Base-by-base conservation (phyloP, 2,888 invertebrate genomes). In the Apodemia arnacis region DNA sequence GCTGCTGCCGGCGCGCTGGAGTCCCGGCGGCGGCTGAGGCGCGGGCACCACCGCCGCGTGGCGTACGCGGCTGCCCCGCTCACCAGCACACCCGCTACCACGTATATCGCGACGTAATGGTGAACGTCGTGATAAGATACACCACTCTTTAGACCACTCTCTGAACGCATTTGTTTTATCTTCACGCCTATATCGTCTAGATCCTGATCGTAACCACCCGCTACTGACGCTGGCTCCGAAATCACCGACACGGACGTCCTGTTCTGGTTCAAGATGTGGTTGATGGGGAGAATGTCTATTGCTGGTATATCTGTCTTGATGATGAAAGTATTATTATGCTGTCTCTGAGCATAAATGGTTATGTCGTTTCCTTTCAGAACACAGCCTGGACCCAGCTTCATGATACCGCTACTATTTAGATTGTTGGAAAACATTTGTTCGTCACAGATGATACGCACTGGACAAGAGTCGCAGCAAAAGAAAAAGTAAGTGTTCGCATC, bases 41-140 rank as follows among this genome's bases (percentile, higher is more conserved):
- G 80, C 80, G 80, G 8, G 72, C 72, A 59, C 54, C 80, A 49
- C 38, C 80, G 80, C 69, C 54, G 69, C 79, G 15, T 21, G 79
- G 34, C 31, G 31, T 31, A 31, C 11, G 11, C 41, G 41, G 41
- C 41, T 41, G 41, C 41, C 41, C 41, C 41, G 41, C 10, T 10
- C 11, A 41, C 41, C 41, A 41, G 41, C 41, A 41, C 41, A 41
- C 41, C 41, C 41, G 41, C 41, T 7, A 41, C 41, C 41, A 41
- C 41, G 41, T 41, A 41, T 41, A 41, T 41, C 41, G 11, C 11
- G 41, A 44, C 44, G 44, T 44, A 44, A 44, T 44, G 44, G 15
- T 44, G 44, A 44, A 44, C 49, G 34, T 72, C 59, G 59, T 59
- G 59, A 59, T 59, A 59, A 21, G 21, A 21, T 59, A 59, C 21